Evolutionary conservation across 2,113 vertebrate genomes (phyloP).

Genomic region (Chaetura pelagica): DNA sequence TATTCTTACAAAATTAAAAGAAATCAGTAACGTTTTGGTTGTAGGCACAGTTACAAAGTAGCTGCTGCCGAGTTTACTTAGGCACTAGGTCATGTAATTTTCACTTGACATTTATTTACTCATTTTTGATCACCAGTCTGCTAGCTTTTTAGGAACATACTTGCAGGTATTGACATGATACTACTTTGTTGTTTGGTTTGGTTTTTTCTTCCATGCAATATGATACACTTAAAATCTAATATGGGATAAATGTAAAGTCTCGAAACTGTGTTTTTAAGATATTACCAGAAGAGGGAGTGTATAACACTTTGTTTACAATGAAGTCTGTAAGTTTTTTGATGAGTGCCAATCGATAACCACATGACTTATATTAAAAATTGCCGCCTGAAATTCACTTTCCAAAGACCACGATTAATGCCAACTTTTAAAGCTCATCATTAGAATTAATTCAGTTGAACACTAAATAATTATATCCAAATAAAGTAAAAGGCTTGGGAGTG

Average conservation of each 20-base stretch:
- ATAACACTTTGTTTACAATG: background rate
- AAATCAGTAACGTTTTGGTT: background rate
- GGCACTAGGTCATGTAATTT: background rate
- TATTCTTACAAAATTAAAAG: background rate
- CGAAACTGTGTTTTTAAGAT: slow-evolving; percentile 38
- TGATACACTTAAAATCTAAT: background rate
- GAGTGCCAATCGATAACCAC: background rate
- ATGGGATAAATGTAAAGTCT: background rate
- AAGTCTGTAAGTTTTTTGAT: background rate
- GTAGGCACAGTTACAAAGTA: background rate
- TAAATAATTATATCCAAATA: background rate
- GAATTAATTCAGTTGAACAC: background rate
- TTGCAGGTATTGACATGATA: background rate
- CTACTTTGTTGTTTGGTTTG: background rate
- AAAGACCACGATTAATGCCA: background rate
- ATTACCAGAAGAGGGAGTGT: slow-evolving; percentile 69
- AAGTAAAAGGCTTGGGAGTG: background rate
- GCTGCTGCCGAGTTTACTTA: background rate
- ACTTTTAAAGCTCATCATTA: background rate
- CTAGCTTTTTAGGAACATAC: background rate
- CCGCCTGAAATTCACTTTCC: background rate
- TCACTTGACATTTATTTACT: background rate
- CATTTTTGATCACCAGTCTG: background rate
- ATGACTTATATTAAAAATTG: background rate
- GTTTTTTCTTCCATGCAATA: background rate